phyloP scores from a whole-genome alignment of 2,888 invertebrate genomes.

The Ophioninae sp. region DNA sequence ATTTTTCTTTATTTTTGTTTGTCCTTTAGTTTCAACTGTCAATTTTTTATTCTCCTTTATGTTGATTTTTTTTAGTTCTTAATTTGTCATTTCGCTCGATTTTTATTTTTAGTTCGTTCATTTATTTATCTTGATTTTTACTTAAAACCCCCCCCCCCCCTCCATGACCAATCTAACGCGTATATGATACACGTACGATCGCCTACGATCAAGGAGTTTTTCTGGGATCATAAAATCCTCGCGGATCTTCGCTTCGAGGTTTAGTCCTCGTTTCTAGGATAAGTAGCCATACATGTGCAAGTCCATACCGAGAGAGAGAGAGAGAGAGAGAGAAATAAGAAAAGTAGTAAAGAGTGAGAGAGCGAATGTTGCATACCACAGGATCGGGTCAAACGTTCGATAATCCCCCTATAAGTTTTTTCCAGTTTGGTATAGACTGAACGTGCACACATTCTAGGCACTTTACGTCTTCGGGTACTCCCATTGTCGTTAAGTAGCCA shows the following conservation, averaged over 20 bases:
- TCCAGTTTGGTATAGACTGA: background rate
- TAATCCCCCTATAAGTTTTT: background rate
- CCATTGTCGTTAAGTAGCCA: background rate
- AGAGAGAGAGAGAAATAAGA: background rate
- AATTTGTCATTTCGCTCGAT: too few relatives aligned
- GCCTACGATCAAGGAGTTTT: conserved; percentile 14
- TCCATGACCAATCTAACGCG: background rate
- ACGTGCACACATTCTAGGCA: background rate
- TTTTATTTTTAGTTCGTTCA: too few relatives aligned
- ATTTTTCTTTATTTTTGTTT: too few relatives aligned
- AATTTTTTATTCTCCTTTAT: too few relatives aligned
- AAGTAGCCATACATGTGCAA: background rate
- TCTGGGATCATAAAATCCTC: conserved; percentile 53
- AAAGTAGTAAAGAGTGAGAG: too few relatives aligned
- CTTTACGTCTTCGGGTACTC: background rate
- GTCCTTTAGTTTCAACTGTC: too few relatives aligned
- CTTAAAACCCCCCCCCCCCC: too few relatives aligned
- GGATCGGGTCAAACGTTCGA: conserved; percentile 1
- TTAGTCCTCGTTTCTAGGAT: conserved; percentile 32
- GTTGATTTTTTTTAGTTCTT: too few relatives aligned
- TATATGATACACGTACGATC: conserved; percentile 5
- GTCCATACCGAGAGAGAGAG: background rate
- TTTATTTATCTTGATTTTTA: too few relatives aligned
- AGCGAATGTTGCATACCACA: conserved; percentile 18
- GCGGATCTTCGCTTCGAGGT: conserved; percentile 18